These are phyloP conservation scores for Bedellia somnulentella DNA, from an alignment of 2,888 invertebrate genomes.

Conservation along the genomic window DNA sequence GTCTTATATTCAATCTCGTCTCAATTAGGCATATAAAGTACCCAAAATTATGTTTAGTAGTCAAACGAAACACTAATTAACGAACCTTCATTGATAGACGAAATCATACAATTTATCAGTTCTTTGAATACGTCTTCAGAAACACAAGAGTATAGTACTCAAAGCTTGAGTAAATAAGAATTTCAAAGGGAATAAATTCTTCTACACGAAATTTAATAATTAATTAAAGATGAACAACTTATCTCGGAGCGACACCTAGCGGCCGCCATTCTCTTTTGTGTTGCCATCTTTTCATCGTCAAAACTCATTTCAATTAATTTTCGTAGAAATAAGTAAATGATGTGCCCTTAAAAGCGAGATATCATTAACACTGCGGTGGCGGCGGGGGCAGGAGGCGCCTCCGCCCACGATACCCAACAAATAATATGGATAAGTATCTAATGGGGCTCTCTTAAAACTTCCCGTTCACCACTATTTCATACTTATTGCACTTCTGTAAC, in stretches of 20 bases:
- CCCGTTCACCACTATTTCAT: no score
- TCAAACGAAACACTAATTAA: no score
- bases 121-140: no score
- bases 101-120: no score
- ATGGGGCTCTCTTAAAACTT: no score
- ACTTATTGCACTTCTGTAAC: no score
- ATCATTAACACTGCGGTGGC: conserved; percentile 48
- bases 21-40: no score
- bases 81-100: no score
- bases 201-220: conserved; percentile 52
- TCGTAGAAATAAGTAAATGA: conserved; percentile 57
- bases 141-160: no score
- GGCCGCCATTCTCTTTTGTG: conserved; percentile 46
- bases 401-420: neutral
- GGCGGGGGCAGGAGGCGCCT: conserved; percentile 12
- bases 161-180: no score
- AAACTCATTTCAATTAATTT: conserved; percentile 62
- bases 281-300: conserved; percentile 54
- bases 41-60: no score
- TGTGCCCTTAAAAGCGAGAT: conserved; percentile 56
- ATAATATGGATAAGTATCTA: conserved; percentile 8
- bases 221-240: conserved; percentile 56
- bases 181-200: conserved; percentile 16
- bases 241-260: conserved; percentile 56
- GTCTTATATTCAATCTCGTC: no score